A percentile compares a stretch with the other conserved stretches of the same genome.
Conservation (phyloP, 2,113 vertebrate genomes). For the Ctenomys sociabilis region DNA sequence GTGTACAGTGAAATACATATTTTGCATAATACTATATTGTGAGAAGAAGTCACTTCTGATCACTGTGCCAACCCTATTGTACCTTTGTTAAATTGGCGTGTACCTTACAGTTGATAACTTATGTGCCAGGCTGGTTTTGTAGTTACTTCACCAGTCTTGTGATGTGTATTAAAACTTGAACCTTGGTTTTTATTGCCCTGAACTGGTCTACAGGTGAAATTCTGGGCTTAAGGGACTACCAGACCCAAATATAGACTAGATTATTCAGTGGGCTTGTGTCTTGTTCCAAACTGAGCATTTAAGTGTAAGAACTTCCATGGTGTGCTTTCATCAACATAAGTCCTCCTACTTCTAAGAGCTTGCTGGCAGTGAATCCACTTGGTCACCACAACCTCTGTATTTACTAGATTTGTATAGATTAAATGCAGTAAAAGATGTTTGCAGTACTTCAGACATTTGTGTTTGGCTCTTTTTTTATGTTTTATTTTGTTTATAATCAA, state of each 20-base stretch:
- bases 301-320: constrained; percentile 81
- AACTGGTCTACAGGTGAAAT: constrained; percentile 72
- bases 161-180: constrained; percentile 77
- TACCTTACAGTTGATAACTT: constrained; percentile 73
- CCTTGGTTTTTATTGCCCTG: constrained; percentile 81
- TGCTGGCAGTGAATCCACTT: constrained; percentile 87
- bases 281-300: constrained; percentile 71
- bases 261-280: constrained; percentile 72
- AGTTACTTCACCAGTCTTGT: constrained; percentile 82
- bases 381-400: constrained; percentile 87
- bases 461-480: constrained; percentile 12
- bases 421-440: constrained; percentile 88
- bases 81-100: constrained; percentile 75
- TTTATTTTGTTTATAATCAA: constrained; percentile 42
- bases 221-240: constrained; percentile 71
- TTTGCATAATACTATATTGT: constrained; percentile 71
- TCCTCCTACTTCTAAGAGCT: constrained; percentile 79
- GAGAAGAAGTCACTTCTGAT: constrained; percentile 72
- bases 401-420: constrained; percentile 87
- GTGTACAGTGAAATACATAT: constrained; percentile 72
- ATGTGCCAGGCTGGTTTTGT: constrained; percentile 62
- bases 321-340: constrained; percentile 74
- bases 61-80: constrained; percentile 55
- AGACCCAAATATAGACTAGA: constrained; percentile 69
- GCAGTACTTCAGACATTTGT: constrained; percentile 82